Percentiles rank a stretch among this genome's conserved stretches.
phyloP scores from a whole-genome alignment of 2,888 invertebrate species.

The Pachydiplax longipennis region DNA sequence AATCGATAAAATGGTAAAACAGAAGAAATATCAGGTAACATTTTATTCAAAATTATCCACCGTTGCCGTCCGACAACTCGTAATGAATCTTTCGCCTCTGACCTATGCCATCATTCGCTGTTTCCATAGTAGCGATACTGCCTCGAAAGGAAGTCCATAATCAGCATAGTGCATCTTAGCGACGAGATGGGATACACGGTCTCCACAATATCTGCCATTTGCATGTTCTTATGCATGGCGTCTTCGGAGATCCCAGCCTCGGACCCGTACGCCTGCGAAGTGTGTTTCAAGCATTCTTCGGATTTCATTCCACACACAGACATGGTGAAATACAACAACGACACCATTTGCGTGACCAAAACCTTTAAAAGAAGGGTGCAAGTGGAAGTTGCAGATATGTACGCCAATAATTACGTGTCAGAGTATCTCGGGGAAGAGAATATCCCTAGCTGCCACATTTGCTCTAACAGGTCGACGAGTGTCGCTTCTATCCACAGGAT shows the following conservation, averaged over 20 bases:
- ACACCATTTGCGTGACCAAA: neutral
- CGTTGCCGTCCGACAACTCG: no score
- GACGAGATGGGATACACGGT: neutral
- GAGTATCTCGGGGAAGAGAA: neutral
- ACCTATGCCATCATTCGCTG: no score
- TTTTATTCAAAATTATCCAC: no score
- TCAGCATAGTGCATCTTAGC: neutral
- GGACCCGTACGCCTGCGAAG: neutral
- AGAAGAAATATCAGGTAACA: no score
- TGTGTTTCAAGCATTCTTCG: neutral
- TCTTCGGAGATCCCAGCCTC: neutral
- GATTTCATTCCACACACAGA: neutral
- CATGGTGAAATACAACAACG: neutral
- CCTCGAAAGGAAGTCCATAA: neutral
- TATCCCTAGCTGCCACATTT: neutral
- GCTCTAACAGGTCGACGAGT: neutral
- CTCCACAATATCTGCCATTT: neutral
- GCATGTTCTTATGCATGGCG: neutral
- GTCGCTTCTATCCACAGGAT: neutral
- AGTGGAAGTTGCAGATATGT: neutral
- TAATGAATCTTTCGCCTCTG: no score
- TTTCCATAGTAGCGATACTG: no score
- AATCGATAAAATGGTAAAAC: no score
- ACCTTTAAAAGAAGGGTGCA: neutral
- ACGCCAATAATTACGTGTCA: neutral